Base-by-base conservation (phyloP, 2,888 invertebrate genomes). In the Mechanitis messenoides region DNA sequence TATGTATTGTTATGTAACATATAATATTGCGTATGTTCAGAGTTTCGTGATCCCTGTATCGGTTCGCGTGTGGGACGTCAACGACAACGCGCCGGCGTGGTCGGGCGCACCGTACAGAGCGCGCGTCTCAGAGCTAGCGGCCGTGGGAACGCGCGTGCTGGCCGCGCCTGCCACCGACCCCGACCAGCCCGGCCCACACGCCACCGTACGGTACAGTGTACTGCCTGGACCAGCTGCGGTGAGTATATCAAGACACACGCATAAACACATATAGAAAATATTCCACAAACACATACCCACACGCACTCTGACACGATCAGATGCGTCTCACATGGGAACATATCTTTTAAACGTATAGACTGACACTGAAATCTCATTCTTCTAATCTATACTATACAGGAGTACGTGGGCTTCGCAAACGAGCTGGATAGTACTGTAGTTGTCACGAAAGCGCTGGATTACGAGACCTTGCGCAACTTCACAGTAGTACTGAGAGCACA, bases 21-120 rank as follows among this genome's bases (percentile, higher is more conserved):
- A 58, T 0, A 35, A 50, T 12, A 9, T 28, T 6, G 42, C 31
- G 56, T 56, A 7, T n/a, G 55, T 6, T 35, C 85, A 94, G 92
- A 94, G 93, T 68, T 95, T 95, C 79, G 92, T 94, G 61, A 95
- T 96, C 75, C 96, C 96, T 1, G 94, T 96, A 45, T 95, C 94
- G 70, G 94, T 96, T 58, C 92, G 96, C 71, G 97, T 97, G 63
- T 96, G 95, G 69, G 97, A 97, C 84, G 96, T 95, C 65, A 97
- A 97, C 81, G 97, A 97, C 86, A 97, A 97, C 85, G 94, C 96
- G 7, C 97, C 97, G 0, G 91, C 91, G 75, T 97, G 97, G 91
- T 89, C 92, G 64, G 95, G 95, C 69, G 94, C 95, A 1, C 96
- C 96, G 0, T 97, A 95, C 83, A 92, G 93, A 56, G 91, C 95